phyloP scores from a whole-genome alignment of 1,140 invertebrate genomes.

The Bombus huntii region DNA sequence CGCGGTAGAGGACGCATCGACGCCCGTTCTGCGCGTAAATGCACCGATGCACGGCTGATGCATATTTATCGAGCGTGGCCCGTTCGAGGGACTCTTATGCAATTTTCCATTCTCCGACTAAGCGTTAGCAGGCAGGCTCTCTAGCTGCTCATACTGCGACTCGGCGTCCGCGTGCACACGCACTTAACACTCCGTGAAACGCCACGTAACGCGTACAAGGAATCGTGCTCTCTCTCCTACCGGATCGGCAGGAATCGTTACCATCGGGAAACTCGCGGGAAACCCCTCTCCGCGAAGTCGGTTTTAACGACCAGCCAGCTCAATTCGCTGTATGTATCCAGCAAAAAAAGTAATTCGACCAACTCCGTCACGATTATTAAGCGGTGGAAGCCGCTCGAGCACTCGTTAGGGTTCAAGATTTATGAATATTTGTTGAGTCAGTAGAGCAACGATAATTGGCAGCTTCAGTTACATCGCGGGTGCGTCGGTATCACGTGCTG shows the following conservation, averaged over 20 bases:
- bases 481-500: neutral
- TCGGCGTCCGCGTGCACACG: neutral
- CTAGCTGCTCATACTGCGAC: conserved; percentile 32
- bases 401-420: conserved; percentile 37
- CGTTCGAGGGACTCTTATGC: conserved; percentile 42
- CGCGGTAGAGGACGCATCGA: neutral
- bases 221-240: neutral
- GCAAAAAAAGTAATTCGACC: neutral
- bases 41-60: conserved; percentile 38
- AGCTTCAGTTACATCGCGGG: conserved; percentile 19
- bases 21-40: conserved; percentile 30
- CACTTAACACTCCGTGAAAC: conserved; percentile 50
- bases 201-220: neutral
- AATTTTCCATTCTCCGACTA: conserved; percentile 57
- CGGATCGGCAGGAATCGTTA: conserved; percentile 7
- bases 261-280: neutral
- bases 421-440: conserved; percentile 45
- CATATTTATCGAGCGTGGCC: conserved; percentile 57
- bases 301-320: neutral
- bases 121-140: conserved; percentile 28
- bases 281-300: neutral
- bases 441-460: conserved; percentile 47
- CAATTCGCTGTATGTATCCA: neutral
- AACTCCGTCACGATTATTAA: neutral
- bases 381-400: neutral